phyloP scores from a whole-genome alignment of 2,113 vertebrate genomes.

The Nycticryphes semicollaris region DNA sequence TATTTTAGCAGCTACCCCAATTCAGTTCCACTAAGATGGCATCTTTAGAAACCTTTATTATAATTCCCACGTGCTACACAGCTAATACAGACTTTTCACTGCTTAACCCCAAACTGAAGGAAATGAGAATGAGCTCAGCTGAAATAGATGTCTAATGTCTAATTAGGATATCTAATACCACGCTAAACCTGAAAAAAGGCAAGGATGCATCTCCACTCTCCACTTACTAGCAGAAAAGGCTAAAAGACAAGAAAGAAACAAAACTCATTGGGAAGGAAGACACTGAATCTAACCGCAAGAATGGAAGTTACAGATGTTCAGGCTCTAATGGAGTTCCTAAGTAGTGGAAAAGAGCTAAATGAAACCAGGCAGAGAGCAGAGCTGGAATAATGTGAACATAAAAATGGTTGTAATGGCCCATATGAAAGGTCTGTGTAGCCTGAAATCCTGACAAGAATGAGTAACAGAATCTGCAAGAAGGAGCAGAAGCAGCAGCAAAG shows the following conservation, averaged over 20 bases:
- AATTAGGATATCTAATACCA: background rate
- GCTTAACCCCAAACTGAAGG: background rate
- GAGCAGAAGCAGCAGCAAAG: background rate
- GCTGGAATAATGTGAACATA: background rate
- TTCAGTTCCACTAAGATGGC: background rate
- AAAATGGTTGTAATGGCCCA: background rate
- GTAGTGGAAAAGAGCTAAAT: conserved; percentile 9
- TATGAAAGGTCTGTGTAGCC: background rate
- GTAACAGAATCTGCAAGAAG: background rate
- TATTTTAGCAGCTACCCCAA: background rate
- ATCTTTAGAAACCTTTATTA: background rate
- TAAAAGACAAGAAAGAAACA: background rate
- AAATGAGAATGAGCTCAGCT: background rate
- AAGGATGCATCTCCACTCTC: background rate
- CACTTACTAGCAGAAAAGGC: background rate
- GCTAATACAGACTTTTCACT: background rate
- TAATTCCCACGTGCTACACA: background rate
- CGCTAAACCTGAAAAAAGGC: background rate
- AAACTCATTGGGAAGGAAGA: background rate
- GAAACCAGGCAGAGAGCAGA: conserved; percentile 3
- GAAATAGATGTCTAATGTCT: background rate
- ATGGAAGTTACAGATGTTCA: background rate
- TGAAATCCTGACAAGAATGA: background rate
- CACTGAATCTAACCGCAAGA: fast-evolving
- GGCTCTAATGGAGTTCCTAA: background rate